Base-by-base conservation (phyloP, 1,140 invertebrate species). In the Calycopis cecrops region DNA sequence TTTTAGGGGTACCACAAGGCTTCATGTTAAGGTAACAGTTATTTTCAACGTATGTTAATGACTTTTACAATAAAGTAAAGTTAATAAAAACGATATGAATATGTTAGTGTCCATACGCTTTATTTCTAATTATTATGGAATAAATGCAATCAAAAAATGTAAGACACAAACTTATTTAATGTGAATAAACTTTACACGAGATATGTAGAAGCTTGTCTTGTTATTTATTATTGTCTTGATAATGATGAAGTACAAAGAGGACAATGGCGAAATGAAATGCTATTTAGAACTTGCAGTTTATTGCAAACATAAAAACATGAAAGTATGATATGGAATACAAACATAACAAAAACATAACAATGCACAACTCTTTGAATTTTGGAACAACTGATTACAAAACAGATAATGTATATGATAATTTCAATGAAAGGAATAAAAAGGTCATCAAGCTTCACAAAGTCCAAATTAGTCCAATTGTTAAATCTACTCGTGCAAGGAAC, bases 231-330 rank as follows among this genome's bases (percentile, higher is more conserved):
- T 12, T 34, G 9, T n/a, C 33, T 11, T 4, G 9, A 47, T 10
- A 10, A 17, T 18, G 16, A 52, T 40, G 35, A 14, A 28, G 35
- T n/a, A 35, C 4, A 37, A 18, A 51, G 35, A 35, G 49, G 53
- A 14, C n/a, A n/a, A n/a, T n/a, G n/a, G 18, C 38, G 21, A 63
- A 59, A 60, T 60, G 55, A 60, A 69, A 69, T 60, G 65, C 58
- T 62, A 50, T 38, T 35, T 12, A 53, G 55, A 59, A 49, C 55
- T 59, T 44, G 53, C 55, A 48, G 21, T 70, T 70, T 67, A 67
- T 70, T 70, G 52, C 50, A 50, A 58, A 63, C 52, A 28, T 2
- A 28, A 28, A 6, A 28, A 6, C 21, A 28, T 28, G 21, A 28
- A 28, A 28, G 2, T 28, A 62, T 16, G 52, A 52, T 47, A 57